Conservation (phyloP, 2,888 invertebrate species). For the Pandemis heparana region DNA sequence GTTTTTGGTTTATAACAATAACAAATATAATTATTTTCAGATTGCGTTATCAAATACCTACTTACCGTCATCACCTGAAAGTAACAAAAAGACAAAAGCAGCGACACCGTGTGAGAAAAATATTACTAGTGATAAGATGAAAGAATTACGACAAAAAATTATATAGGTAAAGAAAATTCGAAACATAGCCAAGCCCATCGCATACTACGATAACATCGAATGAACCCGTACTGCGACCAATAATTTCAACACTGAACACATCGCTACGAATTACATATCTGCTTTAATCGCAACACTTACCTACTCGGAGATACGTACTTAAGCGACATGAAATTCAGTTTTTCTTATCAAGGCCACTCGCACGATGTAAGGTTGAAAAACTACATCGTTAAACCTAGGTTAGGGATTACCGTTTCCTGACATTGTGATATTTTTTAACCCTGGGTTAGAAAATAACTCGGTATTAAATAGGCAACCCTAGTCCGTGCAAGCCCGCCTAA, state of each 20-base stretch:
- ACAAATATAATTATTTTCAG: neutral
- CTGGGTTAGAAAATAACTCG: no score
- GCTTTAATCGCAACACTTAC: no score
- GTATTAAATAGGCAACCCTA: neutral
- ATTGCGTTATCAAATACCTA: conserved; percentile 19
- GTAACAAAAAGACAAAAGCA: conserved; percentile 56
- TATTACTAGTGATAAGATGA: conserved; percentile 48
- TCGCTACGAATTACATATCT: no score
- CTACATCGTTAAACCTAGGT: no score
- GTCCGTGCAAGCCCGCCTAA: neutral
- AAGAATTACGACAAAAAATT: conserved; percentile 48
- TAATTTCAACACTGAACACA: no score
- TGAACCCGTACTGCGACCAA: conserved; percentile 28
- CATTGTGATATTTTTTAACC: no score
- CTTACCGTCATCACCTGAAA: conserved; percentile 45
- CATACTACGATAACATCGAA: conserved; percentile 58
- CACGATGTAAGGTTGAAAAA: no score
- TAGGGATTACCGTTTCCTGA: no score
- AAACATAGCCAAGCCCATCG: conserved; percentile 69
- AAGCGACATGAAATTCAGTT: no score
- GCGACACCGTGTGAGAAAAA: conserved; percentile 55
- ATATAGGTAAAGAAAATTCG: conserved; percentile 49
- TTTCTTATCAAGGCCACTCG: no score
- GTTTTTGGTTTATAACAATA: neutral
- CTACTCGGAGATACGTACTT: neutral